These are phyloP conservation scores for Parelbella ahira DNA, from an alignment of 2,888 invertebrate genomes.

Conservation along the genomic window DNA sequence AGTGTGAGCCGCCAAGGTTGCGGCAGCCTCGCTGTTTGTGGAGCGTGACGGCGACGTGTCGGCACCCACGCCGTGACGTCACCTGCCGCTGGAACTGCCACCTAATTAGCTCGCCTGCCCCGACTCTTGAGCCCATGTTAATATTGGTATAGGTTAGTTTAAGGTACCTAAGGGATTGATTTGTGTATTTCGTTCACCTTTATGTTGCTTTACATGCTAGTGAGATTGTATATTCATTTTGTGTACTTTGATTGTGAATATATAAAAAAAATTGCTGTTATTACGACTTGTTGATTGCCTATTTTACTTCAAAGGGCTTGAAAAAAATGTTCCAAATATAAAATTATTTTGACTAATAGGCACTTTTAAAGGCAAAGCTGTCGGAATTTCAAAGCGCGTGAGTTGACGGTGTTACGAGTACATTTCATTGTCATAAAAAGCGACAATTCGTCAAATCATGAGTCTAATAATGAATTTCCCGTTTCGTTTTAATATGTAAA, in stretches of 20 bases:
- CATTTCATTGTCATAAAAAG: conserved; percentile 29
- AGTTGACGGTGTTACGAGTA: neutral
- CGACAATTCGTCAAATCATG: conserved; percentile 34
- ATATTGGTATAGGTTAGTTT: conserved; percentile 3
- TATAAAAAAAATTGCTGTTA: too few species aligned
- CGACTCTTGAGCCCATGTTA: too few species aligned
- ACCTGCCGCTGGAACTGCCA: conserved; percentile 33
- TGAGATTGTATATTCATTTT: too few species aligned
- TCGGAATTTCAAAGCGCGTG: conserved; percentile 3
- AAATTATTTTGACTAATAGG: too few species aligned
- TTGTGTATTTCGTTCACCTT: too few species aligned
- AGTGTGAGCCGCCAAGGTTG: conserved; percentile 77
- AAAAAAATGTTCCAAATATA: too few species aligned
- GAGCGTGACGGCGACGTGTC: conserved; percentile 78
- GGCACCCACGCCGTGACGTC: conserved; percentile 76
- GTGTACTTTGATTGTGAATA: too few species aligned
- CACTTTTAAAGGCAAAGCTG: neutral
- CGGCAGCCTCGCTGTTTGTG: conserved; percentile 77
- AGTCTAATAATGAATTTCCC: conserved; percentile 38
- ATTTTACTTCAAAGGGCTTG: too few species aligned
- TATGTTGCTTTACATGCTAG: too few species aligned
- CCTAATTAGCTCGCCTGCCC: too few species aligned
- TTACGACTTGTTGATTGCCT: too few species aligned
- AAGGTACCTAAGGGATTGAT: too few species aligned
- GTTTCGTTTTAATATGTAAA: conserved; percentile 36